Evolutionary conservation across 2,888 invertebrate genomes (phyloP), one percentile per base, ranked within the genome.

Genomic region (Eupithecia dodoneata): DNA sequence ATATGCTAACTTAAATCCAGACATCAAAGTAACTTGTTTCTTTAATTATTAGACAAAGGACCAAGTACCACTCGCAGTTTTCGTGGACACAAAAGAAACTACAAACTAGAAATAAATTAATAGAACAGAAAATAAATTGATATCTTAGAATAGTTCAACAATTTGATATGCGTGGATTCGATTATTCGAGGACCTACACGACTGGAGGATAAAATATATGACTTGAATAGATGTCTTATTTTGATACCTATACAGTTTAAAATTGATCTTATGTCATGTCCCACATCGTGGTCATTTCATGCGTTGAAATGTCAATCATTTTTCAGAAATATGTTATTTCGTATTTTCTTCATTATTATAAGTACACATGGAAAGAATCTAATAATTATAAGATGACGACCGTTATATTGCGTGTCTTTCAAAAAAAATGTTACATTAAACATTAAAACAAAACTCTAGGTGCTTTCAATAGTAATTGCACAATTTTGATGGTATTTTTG

Each of bases 131-230:
- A 87, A 86, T 84, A 87, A 88, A 84, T 82, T 80, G 81, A 83
- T 82, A 84, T 84, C 85, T 85, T 87, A 82, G 75, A 76, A 82
- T 80, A 83, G 65, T 79, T 84, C 80, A 88, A 88, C 87, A 87
- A 85, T 81, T 84, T 90, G 91, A 91, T 91, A 91, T 91, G 91
- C 91, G 79, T 81, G 83, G 82, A 76, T 79, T 86, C 83, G 82
- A 83, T 84, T 87, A 87, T 87, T 88, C 86, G 87, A 88, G 87
- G 73, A 74, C 66, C 67, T 69, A 47, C 70, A 70, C 70, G 49
- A 70, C 4, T 12, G 44, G 45, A 45, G 18, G 15, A 3, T 18
- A 5, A 49, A 44, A 70, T 12, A 49, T 66, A 66, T 42, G 13
- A 66, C 15, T 66, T 42, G n/a, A n/a, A n/a, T n/a, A n/a, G n/a